These are phyloP conservation scores for Osmerus eperlanus DNA, from an alignment of 2,113 vertebrate genomes.

Conservation along the genomic window DNA sequence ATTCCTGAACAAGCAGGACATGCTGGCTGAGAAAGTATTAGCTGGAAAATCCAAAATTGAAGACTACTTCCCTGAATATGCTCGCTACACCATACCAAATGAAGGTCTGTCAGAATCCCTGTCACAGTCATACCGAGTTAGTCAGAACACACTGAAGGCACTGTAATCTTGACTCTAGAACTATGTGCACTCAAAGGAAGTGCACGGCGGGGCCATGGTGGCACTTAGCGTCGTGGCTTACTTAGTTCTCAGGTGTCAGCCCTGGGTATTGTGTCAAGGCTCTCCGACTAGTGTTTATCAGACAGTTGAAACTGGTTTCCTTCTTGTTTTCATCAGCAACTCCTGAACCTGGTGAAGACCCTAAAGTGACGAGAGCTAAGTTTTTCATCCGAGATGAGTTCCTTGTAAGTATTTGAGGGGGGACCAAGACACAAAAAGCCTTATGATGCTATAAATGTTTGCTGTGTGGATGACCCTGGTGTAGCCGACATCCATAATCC, in stretches of 20 bases:
- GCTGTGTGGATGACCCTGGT: background rate
- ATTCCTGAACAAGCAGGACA: constrained; percentile 99
- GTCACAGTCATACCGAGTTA: too few species aligned
- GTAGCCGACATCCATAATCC: background rate
- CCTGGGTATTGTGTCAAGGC: too few species aligned
- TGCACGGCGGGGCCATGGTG: too few species aligned
- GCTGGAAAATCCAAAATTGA: constrained; percentile 99
- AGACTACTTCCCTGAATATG: constrained; percentile 97
- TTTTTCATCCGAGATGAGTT: constrained; percentile 99
- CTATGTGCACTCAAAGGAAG: too few species aligned
- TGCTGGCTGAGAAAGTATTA: constrained; percentile 98
- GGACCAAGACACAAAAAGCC: background rate
- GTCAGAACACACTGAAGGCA: too few species aligned
- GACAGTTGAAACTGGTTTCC: background rate
- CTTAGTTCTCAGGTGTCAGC: too few species aligned
- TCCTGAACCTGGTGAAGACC: constrained; percentile 94
- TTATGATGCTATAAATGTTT: background rate
- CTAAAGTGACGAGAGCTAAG: constrained; percentile 97
- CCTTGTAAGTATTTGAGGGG: constrained; percentile 77
- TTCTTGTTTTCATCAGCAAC: constrained; percentile 71
- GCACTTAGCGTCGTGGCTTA: too few species aligned
- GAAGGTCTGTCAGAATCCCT: constrained; percentile 74
- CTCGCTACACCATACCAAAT: constrained; percentile 95
- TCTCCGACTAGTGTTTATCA: background rate
- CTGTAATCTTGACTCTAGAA: too few species aligned